Evolutionary conservation across 2,797 vertebrate species (phyloP).

Genomic region (Coreius guichenoti): DNA sequence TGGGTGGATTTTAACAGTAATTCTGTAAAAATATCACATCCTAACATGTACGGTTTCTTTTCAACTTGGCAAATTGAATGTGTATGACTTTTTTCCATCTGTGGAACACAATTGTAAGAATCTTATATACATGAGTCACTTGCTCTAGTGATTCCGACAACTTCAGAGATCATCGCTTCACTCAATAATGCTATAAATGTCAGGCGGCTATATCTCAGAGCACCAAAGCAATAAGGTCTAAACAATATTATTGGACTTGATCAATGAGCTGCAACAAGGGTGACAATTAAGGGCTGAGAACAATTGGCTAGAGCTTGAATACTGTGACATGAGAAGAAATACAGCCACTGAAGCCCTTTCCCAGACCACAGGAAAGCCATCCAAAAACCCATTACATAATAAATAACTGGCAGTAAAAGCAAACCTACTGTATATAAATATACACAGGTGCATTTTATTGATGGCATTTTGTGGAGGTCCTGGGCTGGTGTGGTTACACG

Average conservation of each 20-base stretch:
- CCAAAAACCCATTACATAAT: not conserved
- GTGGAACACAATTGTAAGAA: not conserved
- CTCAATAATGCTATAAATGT: constrained; percentile 46
- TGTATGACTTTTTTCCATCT: not conserved
- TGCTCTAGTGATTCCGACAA: constrained; percentile 9
- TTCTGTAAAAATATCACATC: not conserved
- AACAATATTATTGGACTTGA: constrained; percentile 25
- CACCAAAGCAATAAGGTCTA: constrained; percentile 32
- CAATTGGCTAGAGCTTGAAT: not conserved
- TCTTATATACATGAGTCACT: constrained; percentile 32
- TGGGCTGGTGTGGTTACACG: too few species aligned
- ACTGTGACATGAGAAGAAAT: constrained; percentile 13
- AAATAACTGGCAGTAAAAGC: not conserved
- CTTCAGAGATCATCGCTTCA: constrained; percentile 21
- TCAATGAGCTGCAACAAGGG: constrained; percentile 21
- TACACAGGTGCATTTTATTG: too few species aligned
- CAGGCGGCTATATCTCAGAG: constrained; percentile 28
- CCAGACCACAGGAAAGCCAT: not conserved
- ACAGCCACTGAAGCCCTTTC: not conserved
- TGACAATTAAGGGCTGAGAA: constrained; percentile 15
- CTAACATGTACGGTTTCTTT: not conserved
- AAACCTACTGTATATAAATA: not conserved
- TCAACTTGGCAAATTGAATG: not conserved
- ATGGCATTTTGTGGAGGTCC: too few species aligned
- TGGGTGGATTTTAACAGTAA: not conserved